phyloP scores from a whole-genome alignment of 2,797 vertebrate species.

The Emys orbicularis region DNA sequence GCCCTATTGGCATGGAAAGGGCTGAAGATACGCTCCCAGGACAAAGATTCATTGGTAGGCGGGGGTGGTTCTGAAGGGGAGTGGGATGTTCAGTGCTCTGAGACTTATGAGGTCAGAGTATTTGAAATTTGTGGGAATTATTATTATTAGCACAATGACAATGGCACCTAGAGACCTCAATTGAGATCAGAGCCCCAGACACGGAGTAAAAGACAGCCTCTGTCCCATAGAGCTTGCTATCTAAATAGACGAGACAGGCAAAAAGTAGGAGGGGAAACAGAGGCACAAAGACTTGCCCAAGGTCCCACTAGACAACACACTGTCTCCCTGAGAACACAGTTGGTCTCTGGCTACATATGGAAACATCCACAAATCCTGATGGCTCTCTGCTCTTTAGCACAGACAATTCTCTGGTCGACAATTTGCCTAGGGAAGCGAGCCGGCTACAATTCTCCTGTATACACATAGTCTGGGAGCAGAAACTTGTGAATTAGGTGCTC shows the following conservation, averaged over 20 bases:
- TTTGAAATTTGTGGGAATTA: neutral
- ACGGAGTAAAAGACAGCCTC: rapidly evolving
- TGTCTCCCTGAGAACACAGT: neutral
- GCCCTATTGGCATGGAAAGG: neutral
- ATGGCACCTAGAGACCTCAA: neutral
- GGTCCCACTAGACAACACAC: neutral
- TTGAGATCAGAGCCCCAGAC: neutral
- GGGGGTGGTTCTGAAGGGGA: neutral
- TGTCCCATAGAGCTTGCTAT: neutral
- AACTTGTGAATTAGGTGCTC: neutral
- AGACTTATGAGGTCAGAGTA: neutral
- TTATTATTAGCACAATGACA: neutral
- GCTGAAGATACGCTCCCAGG: neutral
- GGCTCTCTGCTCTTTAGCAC: neutral
- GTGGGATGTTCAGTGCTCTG: rapidly evolving
- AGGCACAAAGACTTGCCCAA: neutral
- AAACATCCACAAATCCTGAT: neutral
- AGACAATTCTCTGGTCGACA: neutral
- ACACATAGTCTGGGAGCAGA: neutral
- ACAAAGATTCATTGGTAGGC: neutral
- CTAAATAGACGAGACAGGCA: neutral
- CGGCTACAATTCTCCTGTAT: neutral
- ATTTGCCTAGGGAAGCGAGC: neutral
- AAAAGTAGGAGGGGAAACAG: neutral
- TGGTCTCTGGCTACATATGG: too few species aligned